Base-by-base conservation (phyloP, 2,888 invertebrate genomes). In the Chaetoderma sp. region DNA sequence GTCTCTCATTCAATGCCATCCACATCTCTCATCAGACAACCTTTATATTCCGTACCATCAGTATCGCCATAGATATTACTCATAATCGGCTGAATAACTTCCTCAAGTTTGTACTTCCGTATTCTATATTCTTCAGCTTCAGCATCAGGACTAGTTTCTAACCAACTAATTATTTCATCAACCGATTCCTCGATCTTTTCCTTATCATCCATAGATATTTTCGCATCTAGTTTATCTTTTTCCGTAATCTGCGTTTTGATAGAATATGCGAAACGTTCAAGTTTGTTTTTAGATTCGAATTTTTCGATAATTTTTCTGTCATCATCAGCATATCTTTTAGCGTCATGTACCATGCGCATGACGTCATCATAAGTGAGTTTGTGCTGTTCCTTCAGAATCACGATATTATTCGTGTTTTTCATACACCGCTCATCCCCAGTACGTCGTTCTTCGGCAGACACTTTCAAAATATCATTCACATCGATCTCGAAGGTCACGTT, bases 351-450 rank as follows among this genome's bases (percentile, higher is more conserved):
- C 98, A 98, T 98, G 70, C 96, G 90, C 85, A 98, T 97, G 76
- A 98, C 98, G 81, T 98, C 98, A 76, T 98, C 98, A 4, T 96
- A 97, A 16, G 96, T 96, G 70, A 98, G 88, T 72, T 97, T 90
- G 88, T 97, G 97, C 87, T 97, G 96, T 83, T 98, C 98, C 84
- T 98, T 98, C 75, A 97, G 98, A 86, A 98, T 98, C 68, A 96
- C 96, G 83, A 98, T 98, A 89, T 98, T 97, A 85, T 98, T 96
- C 81, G 96, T 92, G 89, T 97, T 97, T 64, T 98, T 98, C 56
- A 98, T 98, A 68, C 97, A 97, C 88, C 98, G 98, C 87, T 98
- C 98, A 86, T 98, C 98, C n/a, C 98, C 98, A 57, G 98, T 98
- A 68, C 97, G 97, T 88, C 98, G 98, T 87, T 98, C 98, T 86